Base-by-base conservation (phyloP, 2,888 invertebrate species). In the Lampropteryx suffumata region DNA sequence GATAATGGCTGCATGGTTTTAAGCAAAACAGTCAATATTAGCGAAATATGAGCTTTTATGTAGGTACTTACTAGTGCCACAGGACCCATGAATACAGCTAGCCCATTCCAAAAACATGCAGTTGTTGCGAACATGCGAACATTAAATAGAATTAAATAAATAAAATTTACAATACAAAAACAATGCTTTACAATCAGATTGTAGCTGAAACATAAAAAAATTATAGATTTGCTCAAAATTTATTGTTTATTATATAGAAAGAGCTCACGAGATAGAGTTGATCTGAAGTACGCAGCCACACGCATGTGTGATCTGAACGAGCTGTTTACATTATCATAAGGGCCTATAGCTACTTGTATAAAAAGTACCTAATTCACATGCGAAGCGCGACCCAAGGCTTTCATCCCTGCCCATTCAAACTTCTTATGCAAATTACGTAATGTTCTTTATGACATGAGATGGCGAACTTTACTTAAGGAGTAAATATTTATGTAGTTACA, bases 371-470 rank as follows among this genome's bases (percentile, higher is more conserved):
- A 77, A 87, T 87, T 87, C 84, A 79, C 79, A 88, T 86, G 86
- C 88, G 83, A 79, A 79, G 74, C 82, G 84, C 78, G 81, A 74
- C 79, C 70, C 73, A 54, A 72, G 73, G 86, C 87, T 87, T 84
- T 88, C 84, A 86, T 78, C 82, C 80, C 69, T 73, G 79, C 79
- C 83, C 85, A 85, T 87, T 85, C 81, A 76, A 86, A 87, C 83
- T 85, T 87, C 86, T 87, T 88, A 89, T 87, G 88, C 84, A 87
- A 86, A 89, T 88, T 84, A 81, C 78, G 78, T 84, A 83, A 85
- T 84, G 84, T 84, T 80, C 81, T 85, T 84, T 84, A 85, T 76
- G 85, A 85, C 83, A 84, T 80, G 79, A 83, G 80, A 88, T 82
- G 86, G 83, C 79, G 73, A 81, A 85, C 77, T 85, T 83, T 81